Evolutionary conservation across 2,797 vertebrate genomes (phyloP).

Genomic region (Microchirus variegatus): DNA sequence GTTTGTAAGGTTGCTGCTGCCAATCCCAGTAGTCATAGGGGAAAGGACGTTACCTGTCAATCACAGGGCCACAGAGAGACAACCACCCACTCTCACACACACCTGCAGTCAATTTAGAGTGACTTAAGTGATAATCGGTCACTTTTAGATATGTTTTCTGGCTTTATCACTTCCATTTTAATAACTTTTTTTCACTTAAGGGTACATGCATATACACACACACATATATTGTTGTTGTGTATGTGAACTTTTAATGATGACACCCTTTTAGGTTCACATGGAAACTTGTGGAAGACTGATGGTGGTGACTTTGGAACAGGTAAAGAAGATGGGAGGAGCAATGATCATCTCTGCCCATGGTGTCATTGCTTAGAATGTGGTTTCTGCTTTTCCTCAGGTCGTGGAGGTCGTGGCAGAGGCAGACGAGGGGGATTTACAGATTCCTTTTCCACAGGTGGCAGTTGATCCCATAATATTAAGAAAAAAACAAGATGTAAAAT

Average conservation of each 20-base stretch:
- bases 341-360: accelerated
- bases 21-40: too few species aligned
- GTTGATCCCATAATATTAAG: neutral
- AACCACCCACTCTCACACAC: too few species aligned
- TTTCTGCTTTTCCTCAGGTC: conserved; percentile 20
- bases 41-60: too few species aligned
- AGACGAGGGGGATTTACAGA: conserved; percentile 39
- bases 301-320: conserved; percentile 1
- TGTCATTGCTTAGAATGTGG: accelerated
- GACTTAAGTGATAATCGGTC: too few species aligned
- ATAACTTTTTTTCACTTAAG: neutral
- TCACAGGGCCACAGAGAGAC: too few species aligned
- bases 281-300: conserved; percentile 9
- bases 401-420: conserved; percentile 42
- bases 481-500: neutral
- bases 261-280: neutral
- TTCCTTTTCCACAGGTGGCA: conserved; percentile 27
- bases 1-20: too few species aligned
- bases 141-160: too few species aligned
- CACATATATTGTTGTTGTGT: neutral
- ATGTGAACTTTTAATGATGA: neutral
- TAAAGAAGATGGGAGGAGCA: neutral
- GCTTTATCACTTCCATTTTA: too few species aligned
- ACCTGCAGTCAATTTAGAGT: too few species aligned
- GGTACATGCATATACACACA: too few species aligned